Evolutionary conservation across 2,113 vertebrate genomes (phyloP).

Genomic region (Oceanites oceanicus): DNA sequence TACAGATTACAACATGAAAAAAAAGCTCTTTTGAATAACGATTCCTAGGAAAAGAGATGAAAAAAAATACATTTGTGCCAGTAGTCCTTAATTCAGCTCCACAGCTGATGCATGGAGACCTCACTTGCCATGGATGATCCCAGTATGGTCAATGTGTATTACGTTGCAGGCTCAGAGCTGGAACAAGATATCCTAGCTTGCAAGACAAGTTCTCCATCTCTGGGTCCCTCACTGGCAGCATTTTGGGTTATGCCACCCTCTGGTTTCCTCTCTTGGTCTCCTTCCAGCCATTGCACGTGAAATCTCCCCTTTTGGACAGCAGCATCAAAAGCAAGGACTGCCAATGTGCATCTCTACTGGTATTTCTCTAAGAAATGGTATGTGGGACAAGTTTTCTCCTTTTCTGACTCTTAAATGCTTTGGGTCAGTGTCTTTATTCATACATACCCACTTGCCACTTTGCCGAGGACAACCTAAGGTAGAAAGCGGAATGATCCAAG

Average conservation of each 20-base stretch:
- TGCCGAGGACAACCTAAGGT: not conserved
- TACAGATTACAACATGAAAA: not conserved
- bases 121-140: not conserved
- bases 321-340: not conserved
- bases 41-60: not conserved
- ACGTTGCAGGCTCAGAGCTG: not conserved
- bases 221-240: not conserved
- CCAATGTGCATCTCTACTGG: accelerated
- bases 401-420: not conserved
- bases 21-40: not conserved
- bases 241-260: not conserved
- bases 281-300: not conserved
- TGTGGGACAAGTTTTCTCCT: not conserved
- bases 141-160: not conserved
- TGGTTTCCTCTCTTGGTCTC: not conserved
- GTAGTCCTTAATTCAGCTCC: not conserved
- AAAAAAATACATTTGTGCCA: not conserved
- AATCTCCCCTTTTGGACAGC: not conserved
- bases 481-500: not conserved
- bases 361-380: not conserved
- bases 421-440: not conserved
- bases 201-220: not conserved
- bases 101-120: not conserved
- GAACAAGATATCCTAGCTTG: not conserved
- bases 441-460: not conserved